Evolutionary conservation across 64 coral and sea anemone species (phyloP).

Genomic region (Astreopora myriophthalma): DNA sequence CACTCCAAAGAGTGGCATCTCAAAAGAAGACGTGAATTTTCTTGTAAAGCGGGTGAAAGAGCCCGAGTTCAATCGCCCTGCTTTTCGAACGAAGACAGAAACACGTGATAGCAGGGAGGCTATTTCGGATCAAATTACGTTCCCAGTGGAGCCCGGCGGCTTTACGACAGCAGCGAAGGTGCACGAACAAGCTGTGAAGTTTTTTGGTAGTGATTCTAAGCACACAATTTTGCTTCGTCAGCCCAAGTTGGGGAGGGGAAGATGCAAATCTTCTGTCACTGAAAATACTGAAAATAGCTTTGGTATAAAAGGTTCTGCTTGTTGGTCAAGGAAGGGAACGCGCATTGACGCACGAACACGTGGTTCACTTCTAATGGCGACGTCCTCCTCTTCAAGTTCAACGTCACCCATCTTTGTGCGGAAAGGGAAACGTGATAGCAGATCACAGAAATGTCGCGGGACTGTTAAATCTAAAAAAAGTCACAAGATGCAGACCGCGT

Average conservation of each 20-base stretch:
- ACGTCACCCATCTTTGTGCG: background rate
- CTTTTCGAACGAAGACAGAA: background rate
- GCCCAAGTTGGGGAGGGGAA: background rate
- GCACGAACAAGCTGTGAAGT: background rate
- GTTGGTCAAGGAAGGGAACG: background rate
- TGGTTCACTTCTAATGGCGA: background rate
- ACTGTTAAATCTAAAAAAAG: background rate
- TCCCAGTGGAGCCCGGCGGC: background rate
- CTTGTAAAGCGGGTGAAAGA: background rate
- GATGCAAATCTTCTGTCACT: background rate
- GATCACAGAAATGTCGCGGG: background rate
- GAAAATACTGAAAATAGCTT: background rate
- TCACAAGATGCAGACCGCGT: too few species aligned
- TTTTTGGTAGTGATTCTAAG: background rate
- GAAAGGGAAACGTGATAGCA: background rate
- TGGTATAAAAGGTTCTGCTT: background rate
- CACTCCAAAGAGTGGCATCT: conserved; percentile 54
- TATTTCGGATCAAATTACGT: background rate
- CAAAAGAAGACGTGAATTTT: conserved; percentile 57
- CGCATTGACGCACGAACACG: background rate
- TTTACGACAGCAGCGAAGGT: background rate
- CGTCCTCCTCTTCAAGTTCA: background rate
- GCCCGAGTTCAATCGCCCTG: background rate
- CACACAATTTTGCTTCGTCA: background rate
- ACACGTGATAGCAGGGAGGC: background rate